Evolutionary conservation across 2,113 vertebrate species (phyloP), one percentile per base, ranked within the genome.

Genomic region (Larimichthys crocea): DNA sequence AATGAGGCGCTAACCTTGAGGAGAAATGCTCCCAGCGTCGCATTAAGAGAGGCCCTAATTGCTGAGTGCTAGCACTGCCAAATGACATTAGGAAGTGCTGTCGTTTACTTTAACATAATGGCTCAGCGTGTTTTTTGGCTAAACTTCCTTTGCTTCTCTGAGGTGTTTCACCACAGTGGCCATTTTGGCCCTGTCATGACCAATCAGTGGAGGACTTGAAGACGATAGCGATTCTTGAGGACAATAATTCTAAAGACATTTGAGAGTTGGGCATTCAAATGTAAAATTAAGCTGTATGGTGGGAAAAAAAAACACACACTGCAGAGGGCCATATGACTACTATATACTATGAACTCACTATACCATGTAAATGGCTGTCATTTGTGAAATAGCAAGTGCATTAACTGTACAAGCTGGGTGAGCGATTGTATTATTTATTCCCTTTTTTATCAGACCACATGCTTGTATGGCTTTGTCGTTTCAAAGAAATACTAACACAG

Each of bases 1-100:
- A 94, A 94, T 94, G 93, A 94, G 93, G 93, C 93, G 93, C 92
- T 94, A 94, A 94, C 93, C 93, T 94, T 94, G 93, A 94, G 93
- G 92, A 94, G 92, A 94, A 94, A 94, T 94, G 93, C 93, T 94
- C 92, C 91, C 92, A 94, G 92, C 92, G 88, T 92, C 93, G 85
- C 92, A 94, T 94, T 94, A 94, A 94, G 92, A 94, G 93, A 93
- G 93, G 86, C 86, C 88, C 92, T 94, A 94, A 94, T 94, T 94
- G 93, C 92, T 76, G 91, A 90, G 78, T 50, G 88, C 90, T 84
- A 85, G 90, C 93, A 91, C 93, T 94, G 93, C 93, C 93, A 94
- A 94, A 94, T 91, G 92, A 93, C 93, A 94, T 94, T 94, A 94
- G 93, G 93, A 94, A 92, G 91, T 93, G 92, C 92, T 92, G 93